Base-by-base conservation (phyloP, 2,797 vertebrate species). In the Artibeus jamaicensis region DNA sequence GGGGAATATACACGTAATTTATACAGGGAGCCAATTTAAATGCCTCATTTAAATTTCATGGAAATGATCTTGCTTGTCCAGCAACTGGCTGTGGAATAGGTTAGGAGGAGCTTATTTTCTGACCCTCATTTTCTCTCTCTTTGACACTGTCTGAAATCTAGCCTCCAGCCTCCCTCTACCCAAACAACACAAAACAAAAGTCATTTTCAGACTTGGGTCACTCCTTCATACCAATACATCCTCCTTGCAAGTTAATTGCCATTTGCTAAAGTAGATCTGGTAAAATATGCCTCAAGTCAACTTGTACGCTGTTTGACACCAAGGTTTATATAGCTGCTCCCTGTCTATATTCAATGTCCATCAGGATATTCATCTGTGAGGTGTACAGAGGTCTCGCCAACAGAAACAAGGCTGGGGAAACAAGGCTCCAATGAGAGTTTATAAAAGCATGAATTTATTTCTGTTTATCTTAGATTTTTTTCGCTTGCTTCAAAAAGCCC, bases 31-130 rank as follows among this genome's bases (percentile, higher is more conserved):
- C 81, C 96, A 97, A 87, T 97, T 97, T 97, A 97, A 97, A 95
- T 59, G 95, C 44, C 2, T 98, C 91, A 96, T 98, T 98, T 97
- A 97, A 98, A 98, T 97, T 86, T 65, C 65, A 96, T 96, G 92
- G 92, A 93, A 95, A 94, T 96, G 83, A 83, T 89, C 85, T 91
- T 88, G 10, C 81, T 59, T 93, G 67, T 96, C 97, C 68, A 97
- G 84, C 42, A 96, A 96, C 88, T 97, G 91, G 77, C 89, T 96
- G 6, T 94, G 86, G 96, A 97, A 93, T 77, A 92, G 29, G 81
- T 90, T 65, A 96, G 91, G 44, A 96, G 85, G 4, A 24, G 29
- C 62, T 95, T 6, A 86, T 98, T 98, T 97, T 89, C 78, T 79
- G 19, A 22, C 85, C 79, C 37, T 86, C 42, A 32, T 44, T 85